Evolutionary conservation across 1,140 invertebrate species (phyloP).

Genomic region (Zaprionus taronus): DNA sequence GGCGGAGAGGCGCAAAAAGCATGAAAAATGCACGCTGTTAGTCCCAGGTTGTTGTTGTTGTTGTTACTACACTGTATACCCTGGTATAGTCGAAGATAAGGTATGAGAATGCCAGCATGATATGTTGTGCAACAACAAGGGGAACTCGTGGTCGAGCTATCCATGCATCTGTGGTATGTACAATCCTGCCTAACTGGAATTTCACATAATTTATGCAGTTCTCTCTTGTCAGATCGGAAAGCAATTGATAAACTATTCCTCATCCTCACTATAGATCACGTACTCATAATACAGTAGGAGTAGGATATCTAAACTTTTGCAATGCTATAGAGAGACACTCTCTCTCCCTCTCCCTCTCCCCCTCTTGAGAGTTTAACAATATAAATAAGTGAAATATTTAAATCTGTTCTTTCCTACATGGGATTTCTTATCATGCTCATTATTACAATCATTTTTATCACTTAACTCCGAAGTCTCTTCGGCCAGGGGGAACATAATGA

Average conservation of each 20-base stretch:
- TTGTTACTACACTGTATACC: background rate
- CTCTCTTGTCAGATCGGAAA: background rate
- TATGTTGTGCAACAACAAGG: background rate
- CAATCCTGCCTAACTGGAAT: background rate
- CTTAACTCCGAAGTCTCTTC: background rate
- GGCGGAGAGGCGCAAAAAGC: slow-evolving; percentile 44
- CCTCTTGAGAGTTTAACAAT: background rate
- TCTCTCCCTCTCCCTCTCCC: background rate
- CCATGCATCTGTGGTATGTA: background rate
- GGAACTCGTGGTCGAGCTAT: too few species aligned
- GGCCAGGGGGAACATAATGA: background rate
- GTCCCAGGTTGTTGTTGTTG: slow-evolving; percentile 2
- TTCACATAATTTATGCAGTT: background rate
- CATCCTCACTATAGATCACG: background rate
- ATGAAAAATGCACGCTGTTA: slow-evolving; percentile 46
- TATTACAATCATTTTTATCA: background rate
- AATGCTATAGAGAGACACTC: background rate
- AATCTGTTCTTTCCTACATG: background rate
- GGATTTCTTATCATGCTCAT: background rate
- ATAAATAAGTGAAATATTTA: background rate
- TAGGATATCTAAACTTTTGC: background rate
- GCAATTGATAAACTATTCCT: background rate
- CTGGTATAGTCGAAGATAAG: background rate
- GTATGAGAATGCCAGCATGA: background rate
- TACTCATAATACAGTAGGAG: background rate